These are phyloP conservation scores for Isoperla grammatica DNA, from an alignment of 2,888 invertebrate species.

Conservation along the genomic window DNA sequence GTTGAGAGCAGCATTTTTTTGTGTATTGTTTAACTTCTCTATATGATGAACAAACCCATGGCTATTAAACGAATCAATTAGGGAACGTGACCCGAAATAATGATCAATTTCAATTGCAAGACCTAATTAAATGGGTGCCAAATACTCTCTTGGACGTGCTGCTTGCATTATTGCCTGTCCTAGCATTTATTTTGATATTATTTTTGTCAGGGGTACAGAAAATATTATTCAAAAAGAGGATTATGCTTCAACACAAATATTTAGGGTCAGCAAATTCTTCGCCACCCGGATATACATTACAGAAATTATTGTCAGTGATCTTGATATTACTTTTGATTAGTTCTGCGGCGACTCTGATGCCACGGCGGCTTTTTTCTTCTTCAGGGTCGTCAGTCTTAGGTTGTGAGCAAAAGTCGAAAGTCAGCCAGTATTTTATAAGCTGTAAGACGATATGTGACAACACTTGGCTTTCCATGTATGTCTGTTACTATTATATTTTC, in stretches of 20 bases:
- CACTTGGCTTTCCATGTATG: constrained; percentile 3
- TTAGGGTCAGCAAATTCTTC: constrained; percentile 3
- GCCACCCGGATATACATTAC: background rate
- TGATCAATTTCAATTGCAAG: constrained; percentile 25
- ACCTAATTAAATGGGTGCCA: constrained; percentile 24
- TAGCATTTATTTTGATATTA: constrained; percentile 11
- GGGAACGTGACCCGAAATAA: constrained; percentile 20
- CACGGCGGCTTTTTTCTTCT: background rate
- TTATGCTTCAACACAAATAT: constrained; percentile 1
- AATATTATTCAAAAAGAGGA: background rate
- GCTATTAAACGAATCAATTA: constrained; percentile 21
- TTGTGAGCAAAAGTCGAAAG: background rate
- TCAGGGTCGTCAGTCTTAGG: constrained; percentile 5
- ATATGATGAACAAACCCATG: constrained; percentile 18
- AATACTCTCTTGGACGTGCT: no score
- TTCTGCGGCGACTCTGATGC: background rate
- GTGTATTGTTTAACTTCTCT: constrained; percentile 15
- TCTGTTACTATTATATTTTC: constrained; percentile 5
- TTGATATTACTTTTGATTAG: background rate
- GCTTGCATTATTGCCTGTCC: constrained; percentile 25
- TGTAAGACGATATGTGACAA: constrained; percentile 7
- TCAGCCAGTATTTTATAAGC: constrained; percentile 3
- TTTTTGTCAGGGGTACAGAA: background rate
- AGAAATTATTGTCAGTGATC: background rate
- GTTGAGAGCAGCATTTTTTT: constrained; percentile 15